Conservation (phyloP, 2,113 vertebrate species). For the Tragulus kanchil region DNA sequence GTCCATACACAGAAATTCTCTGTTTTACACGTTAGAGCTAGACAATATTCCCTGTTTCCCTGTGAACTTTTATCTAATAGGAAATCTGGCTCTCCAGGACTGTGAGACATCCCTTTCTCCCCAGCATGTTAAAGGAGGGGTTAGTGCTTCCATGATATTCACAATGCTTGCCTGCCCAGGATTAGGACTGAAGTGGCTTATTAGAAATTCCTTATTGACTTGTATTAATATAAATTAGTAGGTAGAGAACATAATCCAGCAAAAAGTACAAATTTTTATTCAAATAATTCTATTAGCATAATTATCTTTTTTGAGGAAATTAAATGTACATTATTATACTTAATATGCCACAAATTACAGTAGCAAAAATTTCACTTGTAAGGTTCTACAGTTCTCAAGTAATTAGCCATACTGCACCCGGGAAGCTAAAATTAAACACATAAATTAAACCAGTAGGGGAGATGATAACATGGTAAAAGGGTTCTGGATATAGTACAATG, state of each 20-base stretch:
- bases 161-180: slow-evolving; percentile 28
- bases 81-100: neutral
- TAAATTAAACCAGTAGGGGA: slow-evolving; percentile 89
- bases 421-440: slow-evolving; percentile 89
- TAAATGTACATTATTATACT: slow-evolving; percentile 89
- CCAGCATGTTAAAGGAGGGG: neutral
- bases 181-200: slow-evolving; percentile 69
- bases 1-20: neutral
- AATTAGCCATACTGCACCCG: slow-evolving; percentile 88
- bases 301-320: slow-evolving; percentile 89
- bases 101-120: neutral
- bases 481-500: slow-evolving; percentile 59
- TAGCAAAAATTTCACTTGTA: slow-evolving; percentile 86
- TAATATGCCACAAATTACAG: slow-evolving; percentile 88
- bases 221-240: slow-evolving; percentile 88
- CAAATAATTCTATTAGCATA: slow-evolving; percentile 90
- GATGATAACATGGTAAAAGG: slow-evolving; percentile 83
- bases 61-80: slow-evolving; percentile 6
- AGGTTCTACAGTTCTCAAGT: slow-evolving; percentile 85
- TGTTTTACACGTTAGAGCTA: neutral
- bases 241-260: slow-evolving; percentile 83
- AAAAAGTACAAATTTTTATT: slow-evolving; percentile 88
- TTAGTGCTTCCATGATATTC: neutral
- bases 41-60: neutral
- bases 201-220: slow-evolving; percentile 85